These are phyloP conservation scores for Dromococcyx pavoninus DNA, from an alignment of 2,797 vertebrate genomes.

Conservation along the genomic window DNA sequence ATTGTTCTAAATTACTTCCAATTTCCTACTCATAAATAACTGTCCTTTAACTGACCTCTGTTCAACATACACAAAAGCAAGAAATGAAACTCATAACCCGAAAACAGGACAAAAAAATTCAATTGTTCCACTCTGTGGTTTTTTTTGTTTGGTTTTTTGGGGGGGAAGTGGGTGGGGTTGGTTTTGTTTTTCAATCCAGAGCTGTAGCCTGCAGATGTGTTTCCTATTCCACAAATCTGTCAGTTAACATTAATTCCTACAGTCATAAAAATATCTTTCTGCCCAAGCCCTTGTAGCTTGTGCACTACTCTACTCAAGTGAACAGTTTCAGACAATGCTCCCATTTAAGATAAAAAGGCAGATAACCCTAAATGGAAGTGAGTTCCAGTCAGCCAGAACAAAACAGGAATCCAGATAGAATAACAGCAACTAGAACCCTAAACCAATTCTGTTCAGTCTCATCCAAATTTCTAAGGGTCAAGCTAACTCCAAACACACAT, in stretches of 20 bases:
- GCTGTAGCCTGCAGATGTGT: background rate
- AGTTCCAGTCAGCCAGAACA: background rate
- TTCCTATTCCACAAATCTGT: background rate
- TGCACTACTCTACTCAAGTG: background rate
- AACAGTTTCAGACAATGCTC: fast-evolving
- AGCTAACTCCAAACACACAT: background rate
- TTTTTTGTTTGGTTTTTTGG: background rate
- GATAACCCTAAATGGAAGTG: background rate
- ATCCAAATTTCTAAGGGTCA: background rate
- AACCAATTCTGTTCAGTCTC: background rate
- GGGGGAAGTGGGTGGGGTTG: too few species aligned
- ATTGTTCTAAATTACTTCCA: background rate
- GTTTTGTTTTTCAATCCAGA: background rate
- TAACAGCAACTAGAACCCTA: background rate
- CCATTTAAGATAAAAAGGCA: background rate
- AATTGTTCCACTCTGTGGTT: background rate
- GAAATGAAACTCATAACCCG: background rate
- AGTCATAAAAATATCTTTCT: background rate
- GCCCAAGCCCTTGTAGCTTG: background rate
- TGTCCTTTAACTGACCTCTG: background rate
- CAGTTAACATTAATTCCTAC: background rate
- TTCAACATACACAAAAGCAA: background rate
- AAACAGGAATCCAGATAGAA: background rate
- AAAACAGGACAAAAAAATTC: background rate
- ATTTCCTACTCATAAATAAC: background rate